Conservation (phyloP, 2,113 vertebrate genomes). For the Sisor rabdophorus region DNA sequence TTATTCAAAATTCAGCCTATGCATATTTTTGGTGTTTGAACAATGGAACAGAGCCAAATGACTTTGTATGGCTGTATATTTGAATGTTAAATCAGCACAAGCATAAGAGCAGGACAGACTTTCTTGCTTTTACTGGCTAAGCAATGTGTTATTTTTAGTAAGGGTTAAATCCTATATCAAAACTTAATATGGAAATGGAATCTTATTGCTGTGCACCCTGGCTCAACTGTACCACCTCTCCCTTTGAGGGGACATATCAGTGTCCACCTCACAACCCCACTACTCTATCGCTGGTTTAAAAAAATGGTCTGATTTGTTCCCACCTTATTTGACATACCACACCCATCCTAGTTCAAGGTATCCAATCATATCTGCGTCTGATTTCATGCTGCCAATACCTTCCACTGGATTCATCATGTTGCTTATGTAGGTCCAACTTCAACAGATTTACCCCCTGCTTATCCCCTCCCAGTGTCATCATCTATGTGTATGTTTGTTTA, state of each 20-base stretch:
- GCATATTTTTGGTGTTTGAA: background rate
- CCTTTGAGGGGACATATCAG: slow-evolving; percentile 4
- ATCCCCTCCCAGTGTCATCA: slow-evolving; percentile 43
- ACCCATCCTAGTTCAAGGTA: background rate
- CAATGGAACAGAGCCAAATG: slow-evolving; percentile 9
- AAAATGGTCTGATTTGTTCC: slow-evolving; percentile 56
- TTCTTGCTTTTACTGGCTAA: slow-evolving; percentile 38
- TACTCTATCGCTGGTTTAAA: slow-evolving; percentile 35
- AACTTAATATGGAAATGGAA: slow-evolving; percentile 72
- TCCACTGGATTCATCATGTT: background rate
- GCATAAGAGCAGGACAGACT: slow-evolving; percentile 8
- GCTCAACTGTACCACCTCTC: slow-evolving; percentile 34
- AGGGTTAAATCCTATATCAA: slow-evolving; percentile 51
- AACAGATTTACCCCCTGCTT: background rate
- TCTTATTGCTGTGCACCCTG: slow-evolving; percentile 50
- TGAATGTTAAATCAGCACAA: background rate
- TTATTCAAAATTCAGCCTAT: background rate
- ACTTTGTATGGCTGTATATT: background rate
- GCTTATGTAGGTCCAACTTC: background rate
- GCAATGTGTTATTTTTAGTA: slow-evolving; percentile 69
- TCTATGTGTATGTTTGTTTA: slow-evolving; percentile 58
- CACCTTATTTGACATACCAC: background rate
- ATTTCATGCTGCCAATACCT: background rate
- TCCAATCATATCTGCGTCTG: slow-evolving; percentile 16
- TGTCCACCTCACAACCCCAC: slow-evolving; percentile 10